Evolutionary conservation across 2,888 invertebrate species (phyloP).

Genomic region (Diachrysia chrysitis): DNA sequence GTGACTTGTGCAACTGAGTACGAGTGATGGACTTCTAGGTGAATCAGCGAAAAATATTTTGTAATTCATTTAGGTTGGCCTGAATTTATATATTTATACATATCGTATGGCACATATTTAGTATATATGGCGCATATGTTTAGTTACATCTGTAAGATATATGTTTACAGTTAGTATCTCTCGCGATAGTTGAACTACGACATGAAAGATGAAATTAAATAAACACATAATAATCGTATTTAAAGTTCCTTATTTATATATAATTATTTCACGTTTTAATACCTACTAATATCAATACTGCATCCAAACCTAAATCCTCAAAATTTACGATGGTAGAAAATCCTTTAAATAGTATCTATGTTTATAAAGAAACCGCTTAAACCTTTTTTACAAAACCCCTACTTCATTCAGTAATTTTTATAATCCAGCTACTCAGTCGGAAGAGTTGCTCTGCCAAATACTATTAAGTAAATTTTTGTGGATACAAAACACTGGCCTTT

Average conservation of each 20-base stretch:
- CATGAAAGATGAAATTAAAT: no score
- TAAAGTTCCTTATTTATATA: no score
- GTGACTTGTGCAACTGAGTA: conserved; percentile 19
- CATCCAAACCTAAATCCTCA: neutral
- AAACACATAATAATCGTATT: no score
- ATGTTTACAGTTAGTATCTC: neutral
- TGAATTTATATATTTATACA: no score
- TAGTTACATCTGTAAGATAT: neutral
- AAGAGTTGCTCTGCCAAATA: conserved; percentile 73
- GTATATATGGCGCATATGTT: neutral
- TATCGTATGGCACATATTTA: no score
- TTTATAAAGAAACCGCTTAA: no score
- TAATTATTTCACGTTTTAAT: no score
- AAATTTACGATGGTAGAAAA: neutral
- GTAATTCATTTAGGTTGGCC: no score
- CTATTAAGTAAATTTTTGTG: conserved; percentile 75
- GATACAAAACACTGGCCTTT: conserved; percentile 71
- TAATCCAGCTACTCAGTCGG: conserved; percentile 61
- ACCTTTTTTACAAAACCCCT: conserved; percentile 18
- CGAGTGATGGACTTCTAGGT: conserved; percentile 35
- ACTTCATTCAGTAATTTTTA: conserved; percentile 63
- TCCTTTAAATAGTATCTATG: conserved; percentile 7
- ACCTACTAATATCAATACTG: neutral
- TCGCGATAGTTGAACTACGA: neutral
- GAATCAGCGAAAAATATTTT: conserved; percentile 28